Evolutionary conservation across 2,113 vertebrate genomes (phyloP).

Genomic region (Anolis sagrei): DNA sequence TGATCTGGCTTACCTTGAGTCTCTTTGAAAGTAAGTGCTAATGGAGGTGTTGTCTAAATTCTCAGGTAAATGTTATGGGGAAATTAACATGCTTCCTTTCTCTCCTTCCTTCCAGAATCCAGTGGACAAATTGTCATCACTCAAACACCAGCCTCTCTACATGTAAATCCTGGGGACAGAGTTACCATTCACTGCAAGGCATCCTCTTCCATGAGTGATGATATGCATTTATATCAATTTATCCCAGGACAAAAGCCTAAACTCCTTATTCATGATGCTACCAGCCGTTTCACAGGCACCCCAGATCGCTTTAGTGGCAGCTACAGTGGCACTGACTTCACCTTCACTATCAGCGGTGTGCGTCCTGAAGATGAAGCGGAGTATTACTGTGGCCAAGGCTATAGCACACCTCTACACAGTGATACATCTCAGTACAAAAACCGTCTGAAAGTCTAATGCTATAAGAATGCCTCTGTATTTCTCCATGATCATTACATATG

Average conservation of each 20-base stretch:
- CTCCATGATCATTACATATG: too few relatives aligned
- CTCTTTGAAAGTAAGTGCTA: background rate
- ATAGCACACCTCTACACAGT: background rate
- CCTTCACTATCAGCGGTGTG: slow-evolving; percentile 23
- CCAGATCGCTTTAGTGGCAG: slow-evolving; percentile 25
- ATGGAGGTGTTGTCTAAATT: too few relatives aligned
- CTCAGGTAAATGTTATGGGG: background rate
- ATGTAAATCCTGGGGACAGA: too few relatives aligned
- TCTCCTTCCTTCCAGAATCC: background rate
- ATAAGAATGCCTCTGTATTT: too few relatives aligned
- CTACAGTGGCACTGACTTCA: background rate
- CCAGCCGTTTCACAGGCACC: rapidly evolving
- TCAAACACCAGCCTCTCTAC: too few relatives aligned
- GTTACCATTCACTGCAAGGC: background rate
- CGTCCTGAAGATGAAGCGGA: background rate
- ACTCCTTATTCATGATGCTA: slow-evolving; percentile 28
- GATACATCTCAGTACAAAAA: background rate
- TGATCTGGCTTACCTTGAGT: background rate
- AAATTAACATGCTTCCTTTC: background rate
- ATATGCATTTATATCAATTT: background rate
- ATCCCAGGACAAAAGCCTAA: slow-evolving; percentile 58
- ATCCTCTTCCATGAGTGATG: background rate
- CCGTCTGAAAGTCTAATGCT: too few relatives aligned
- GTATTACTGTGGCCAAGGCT: background rate
- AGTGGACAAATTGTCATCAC: background rate